These are phyloP conservation scores for Caenorhabditis virilis DNA, from an alignment of 2,888 invertebrate genomes.

Conservation along the genomic window DNA sequence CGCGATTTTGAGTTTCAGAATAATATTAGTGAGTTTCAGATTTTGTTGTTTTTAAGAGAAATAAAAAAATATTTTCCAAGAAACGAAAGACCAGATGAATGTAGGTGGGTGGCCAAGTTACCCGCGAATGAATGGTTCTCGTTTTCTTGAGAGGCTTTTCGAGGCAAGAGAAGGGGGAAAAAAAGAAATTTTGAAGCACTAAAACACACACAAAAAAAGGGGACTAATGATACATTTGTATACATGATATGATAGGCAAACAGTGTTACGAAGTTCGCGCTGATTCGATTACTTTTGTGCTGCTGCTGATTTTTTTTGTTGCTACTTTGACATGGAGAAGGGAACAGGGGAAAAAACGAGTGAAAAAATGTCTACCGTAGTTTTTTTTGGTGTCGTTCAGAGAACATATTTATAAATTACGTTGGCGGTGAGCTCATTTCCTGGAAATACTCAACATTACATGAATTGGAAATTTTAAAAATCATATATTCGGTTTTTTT, in stretches of 20 bases:
- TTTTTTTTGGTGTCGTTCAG: too few species aligned
- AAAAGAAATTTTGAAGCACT: constrained; percentile 14
- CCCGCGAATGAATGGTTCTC: constrained; percentile 7
- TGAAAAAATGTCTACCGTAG: too few species aligned
- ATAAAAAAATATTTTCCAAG: background rate
- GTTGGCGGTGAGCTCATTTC: too few species aligned
- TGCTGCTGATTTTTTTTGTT: too few species aligned
- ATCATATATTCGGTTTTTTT: too few species aligned
- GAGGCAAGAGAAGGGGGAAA: background rate
- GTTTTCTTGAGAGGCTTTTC: constrained; percentile 35
- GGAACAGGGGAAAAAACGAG: too few species aligned
- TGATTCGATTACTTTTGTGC: too few species aligned
- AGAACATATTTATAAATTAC: too few species aligned
- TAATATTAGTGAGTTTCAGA: background rate
- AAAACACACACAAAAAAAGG: constrained; percentile 25
- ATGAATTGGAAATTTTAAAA: too few species aligned
- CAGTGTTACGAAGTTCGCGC: too few species aligned
- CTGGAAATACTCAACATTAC: too few species aligned
- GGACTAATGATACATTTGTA: constrained; percentile 16
- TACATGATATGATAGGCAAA: constrained; percentile 2
- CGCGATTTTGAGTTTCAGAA: background rate
- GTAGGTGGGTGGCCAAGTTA: background rate
- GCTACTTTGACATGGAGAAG: too few species aligned
- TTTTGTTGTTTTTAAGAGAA: background rate
- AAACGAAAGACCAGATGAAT: background rate